Conservation (phyloP, 2,888 invertebrate genomes). For the Anaspis maculata region DNA sequence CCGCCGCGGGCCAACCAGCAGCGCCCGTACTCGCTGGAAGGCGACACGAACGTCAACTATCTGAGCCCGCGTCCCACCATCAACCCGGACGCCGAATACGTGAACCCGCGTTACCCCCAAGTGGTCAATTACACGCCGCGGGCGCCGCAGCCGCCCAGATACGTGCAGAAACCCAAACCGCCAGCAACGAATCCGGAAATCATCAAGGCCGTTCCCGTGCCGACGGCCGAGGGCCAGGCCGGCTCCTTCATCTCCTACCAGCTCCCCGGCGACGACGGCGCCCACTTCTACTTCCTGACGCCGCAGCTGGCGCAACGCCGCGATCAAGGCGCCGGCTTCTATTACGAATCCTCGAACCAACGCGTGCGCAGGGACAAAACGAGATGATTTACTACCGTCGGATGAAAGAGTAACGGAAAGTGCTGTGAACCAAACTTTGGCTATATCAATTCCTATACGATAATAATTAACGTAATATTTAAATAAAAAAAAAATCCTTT, state of each 20-base stretch:
- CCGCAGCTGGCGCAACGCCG: constrained; percentile 51
- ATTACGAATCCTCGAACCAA: no score
- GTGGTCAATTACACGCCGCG: constrained; percentile 21
- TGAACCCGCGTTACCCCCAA: constrained; percentile 31
- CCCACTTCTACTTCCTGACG: constrained; percentile 71
- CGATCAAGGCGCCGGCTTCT: constrained; percentile 35
- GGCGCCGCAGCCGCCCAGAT: constrained; percentile 12
- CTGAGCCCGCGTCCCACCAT: constrained; percentile 56
- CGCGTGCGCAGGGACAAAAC: constrained; percentile 21
- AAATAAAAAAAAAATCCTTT: no score
- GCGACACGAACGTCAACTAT: constrained; percentile 66
- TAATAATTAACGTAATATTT: no score
- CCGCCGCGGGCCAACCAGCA: constrained; percentile 17
- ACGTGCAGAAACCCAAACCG: constrained; percentile 13
- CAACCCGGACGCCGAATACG: constrained; percentile 58
- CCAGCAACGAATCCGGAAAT: constrained; percentile 21
- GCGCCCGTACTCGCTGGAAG: constrained; percentile 45
- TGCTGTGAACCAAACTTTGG: no score
- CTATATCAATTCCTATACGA: no score
- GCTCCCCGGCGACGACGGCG: constrained; percentile 66
- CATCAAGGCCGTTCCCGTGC: constrained; percentile 32
- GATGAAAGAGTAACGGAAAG: no score
- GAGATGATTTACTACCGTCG: constrained; percentile 24
- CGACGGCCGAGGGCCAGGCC: constrained; percentile 33
- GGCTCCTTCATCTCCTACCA: constrained; percentile 65